These are phyloP conservation scores for Listronotus bonariensis DNA, from an alignment of 1,140 invertebrate genomes.

Conservation along the genomic window DNA sequence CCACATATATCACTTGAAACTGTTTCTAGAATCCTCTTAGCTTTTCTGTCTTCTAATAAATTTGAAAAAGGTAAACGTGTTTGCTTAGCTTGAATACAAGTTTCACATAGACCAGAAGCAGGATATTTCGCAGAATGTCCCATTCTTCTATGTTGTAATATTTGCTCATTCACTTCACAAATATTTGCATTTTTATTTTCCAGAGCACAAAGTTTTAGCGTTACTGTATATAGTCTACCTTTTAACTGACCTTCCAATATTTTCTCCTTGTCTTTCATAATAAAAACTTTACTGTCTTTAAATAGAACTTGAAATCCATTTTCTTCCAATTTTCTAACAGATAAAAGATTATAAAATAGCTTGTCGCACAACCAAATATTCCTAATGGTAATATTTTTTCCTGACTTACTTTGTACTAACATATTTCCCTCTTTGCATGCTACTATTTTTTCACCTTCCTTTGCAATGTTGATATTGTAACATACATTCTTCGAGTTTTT, in stretches of 20 bases:
- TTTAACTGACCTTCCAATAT: slow-evolving; percentile 22
- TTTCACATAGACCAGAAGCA: slow-evolving; percentile 27
- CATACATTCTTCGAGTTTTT: too few species aligned
- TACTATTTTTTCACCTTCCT: too few species aligned
- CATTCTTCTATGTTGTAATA: slow-evolving; percentile 30
- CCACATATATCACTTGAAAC: slow-evolving; percentile 54
- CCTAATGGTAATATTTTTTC: too few species aligned
- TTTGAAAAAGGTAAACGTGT: slow-evolving; percentile 27
- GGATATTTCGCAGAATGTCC: slow-evolving; percentile 18
- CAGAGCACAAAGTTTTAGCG: slow-evolving; percentile 1
- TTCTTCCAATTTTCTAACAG: too few species aligned
- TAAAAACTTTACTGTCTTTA: slow-evolving; percentile 19
- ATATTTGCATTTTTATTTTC: slow-evolving; percentile 7
- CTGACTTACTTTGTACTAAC: too few species aligned
- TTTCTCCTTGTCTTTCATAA: slow-evolving; percentile 13
- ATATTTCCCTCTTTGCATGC: too few species aligned
- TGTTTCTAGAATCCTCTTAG: slow-evolving; percentile 43
- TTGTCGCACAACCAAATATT: too few species aligned
- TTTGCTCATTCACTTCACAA: slow-evolving; percentile 5
- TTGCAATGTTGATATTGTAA: too few species aligned
- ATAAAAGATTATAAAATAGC: slow-evolving; percentile 1
- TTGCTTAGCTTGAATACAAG: slow-evolving; percentile 37
- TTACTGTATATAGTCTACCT: slow-evolving; percentile 30
- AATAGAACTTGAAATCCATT: too few species aligned
- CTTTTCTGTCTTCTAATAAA: slow-evolving; percentile 19